Base-by-base conservation (phyloP, 64 coral and sea anemone genomes). In the Montipora capricornis region DNA sequence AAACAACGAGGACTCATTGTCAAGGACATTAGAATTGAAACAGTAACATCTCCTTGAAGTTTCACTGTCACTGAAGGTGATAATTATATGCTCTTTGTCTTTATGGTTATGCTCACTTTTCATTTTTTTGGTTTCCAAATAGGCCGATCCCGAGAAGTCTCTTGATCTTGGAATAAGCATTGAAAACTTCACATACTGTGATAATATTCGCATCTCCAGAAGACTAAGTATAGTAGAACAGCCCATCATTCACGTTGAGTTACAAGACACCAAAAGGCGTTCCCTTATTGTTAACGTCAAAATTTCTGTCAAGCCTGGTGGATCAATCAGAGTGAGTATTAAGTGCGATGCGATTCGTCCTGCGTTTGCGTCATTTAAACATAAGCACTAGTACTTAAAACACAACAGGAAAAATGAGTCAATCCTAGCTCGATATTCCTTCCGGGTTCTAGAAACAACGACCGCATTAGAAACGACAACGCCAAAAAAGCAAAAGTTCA, bases 161-260 rank as follows among this genome's bases (percentile, higher is more conserved):
- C 66, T 97, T 17, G 96, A 97, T 46, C 74, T 97, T 73, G 93
- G 89, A 6, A 58, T 97, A 55, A 75, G 89, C 49, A 97, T 97
- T 45, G 96, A 97, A 50, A 97, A 97, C 59, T 97, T 97, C 60
- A 80, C 73, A 47, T 87, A 92, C 12, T 95, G 96, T 80, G 96
- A 97, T 58, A 92, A 92, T 68, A 78, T 97, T 61, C 93, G 93
- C 29, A 92, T 97, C 69, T 68, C 62, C 16, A 97, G 88, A 73
- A 89, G 93, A 15, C 51, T 92, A 51, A 79, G 81, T 57, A 49
- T 95, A 4, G 19, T 68, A 29, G 84, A 94, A 47, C 90, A 94
- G 44, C 83, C 89, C 78, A 81, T 94, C 47, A 90, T 89, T 13
- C 84, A 96, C 52, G 95, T 99, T 19, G 95, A 94, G 11, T 26